A percentile compares a stretch with the other conserved stretches of the same genome.
phyloP scores from a whole-genome alignment of 2,113 vertebrate species.

The Cyphomyrus discorhynchus region DNA sequence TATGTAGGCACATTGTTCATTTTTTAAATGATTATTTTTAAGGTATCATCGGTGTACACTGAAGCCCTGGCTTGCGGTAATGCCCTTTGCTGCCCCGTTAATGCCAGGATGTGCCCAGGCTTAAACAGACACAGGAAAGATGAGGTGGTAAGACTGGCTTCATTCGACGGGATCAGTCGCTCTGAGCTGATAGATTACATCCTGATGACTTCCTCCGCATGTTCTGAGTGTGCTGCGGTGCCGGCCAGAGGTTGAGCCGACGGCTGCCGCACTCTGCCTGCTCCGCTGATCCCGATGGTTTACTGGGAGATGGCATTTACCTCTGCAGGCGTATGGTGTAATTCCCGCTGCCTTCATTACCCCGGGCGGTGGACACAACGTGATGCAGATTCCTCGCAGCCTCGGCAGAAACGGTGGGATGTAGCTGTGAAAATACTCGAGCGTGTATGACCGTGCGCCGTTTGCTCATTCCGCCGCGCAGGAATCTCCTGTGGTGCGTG shows the following conservation, averaged over 20 bases:
- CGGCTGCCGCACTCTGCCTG: no score
- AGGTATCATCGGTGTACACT: background rate
- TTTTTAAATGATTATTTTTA: background rate
- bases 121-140: background rate
- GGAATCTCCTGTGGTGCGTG: background rate
- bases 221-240: background rate
- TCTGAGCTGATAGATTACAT: background rate
- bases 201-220: background rate
- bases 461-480: background rate
- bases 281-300: background rate
- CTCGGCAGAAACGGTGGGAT: background rate
- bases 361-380: background rate
- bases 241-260: background rate
- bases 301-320: background rate
- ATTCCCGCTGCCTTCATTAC: constrained; percentile 1
- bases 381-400: background rate
- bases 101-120: background rate
- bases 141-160: constrained; percentile 1
- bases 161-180: background rate
- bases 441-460: background rate
- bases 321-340: background rate
- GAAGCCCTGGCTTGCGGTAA: background rate
- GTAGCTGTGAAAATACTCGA: background rate
- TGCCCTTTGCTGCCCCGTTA: background rate
- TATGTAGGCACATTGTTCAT: background rate